These are phyloP conservation scores for Drosophila bocqueti DNA, from an alignment of 1,140 invertebrate genomes.

Conservation along the genomic window DNA sequence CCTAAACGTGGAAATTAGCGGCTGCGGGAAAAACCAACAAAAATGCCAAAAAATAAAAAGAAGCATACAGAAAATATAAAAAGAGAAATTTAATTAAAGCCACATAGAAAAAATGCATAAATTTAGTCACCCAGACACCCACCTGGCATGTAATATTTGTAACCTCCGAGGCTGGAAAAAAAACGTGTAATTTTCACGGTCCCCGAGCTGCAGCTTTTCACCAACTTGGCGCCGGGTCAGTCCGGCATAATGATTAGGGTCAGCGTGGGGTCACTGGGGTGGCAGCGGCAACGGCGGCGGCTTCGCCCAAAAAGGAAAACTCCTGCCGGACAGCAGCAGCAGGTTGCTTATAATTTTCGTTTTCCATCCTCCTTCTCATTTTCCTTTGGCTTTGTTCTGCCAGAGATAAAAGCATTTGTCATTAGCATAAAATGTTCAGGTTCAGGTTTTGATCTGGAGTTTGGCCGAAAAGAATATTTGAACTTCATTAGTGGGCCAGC, in stretches of 20 bases:
- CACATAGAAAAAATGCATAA: slow-evolving; percentile 73
- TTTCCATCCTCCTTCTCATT: slow-evolving; percentile 27
- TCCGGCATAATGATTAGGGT: slow-evolving; percentile 78
- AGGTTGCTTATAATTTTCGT: slow-evolving; percentile 70
- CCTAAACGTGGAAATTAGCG: slow-evolving; percentile 79
- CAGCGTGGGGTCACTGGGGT: slow-evolving; percentile 41
- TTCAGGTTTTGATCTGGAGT: slow-evolving; percentile 54
- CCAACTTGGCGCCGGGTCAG: slow-evolving; percentile 57
- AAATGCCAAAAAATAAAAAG: slow-evolving; percentile 36
- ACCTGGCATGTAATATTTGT: slow-evolving; percentile 68
- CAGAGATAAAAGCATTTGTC: slow-evolving; percentile 81
- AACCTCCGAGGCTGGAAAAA: slow-evolving; percentile 49
- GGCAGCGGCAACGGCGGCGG: neutral
- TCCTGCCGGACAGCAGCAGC: slow-evolving; percentile 48
- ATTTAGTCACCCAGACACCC: slow-evolving; percentile 63
- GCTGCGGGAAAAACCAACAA: slow-evolving; percentile 35
- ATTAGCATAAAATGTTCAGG: slow-evolving; percentile 79
- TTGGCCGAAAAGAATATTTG: slow-evolving; percentile 68
- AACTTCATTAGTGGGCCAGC: slow-evolving; percentile 68
- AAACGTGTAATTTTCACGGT: slow-evolving; percentile 78
- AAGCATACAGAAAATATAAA: slow-evolving; percentile 28
- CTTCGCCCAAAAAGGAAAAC: slow-evolving; percentile 30
- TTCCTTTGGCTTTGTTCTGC: slow-evolving; percentile 44
- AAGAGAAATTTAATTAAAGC: slow-evolving; percentile 82
- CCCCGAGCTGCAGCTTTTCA: slow-evolving; percentile 69